phyloP scores from a whole-genome alignment of 1,140 invertebrate species.

The Archegozetes longisetosus region DNA sequence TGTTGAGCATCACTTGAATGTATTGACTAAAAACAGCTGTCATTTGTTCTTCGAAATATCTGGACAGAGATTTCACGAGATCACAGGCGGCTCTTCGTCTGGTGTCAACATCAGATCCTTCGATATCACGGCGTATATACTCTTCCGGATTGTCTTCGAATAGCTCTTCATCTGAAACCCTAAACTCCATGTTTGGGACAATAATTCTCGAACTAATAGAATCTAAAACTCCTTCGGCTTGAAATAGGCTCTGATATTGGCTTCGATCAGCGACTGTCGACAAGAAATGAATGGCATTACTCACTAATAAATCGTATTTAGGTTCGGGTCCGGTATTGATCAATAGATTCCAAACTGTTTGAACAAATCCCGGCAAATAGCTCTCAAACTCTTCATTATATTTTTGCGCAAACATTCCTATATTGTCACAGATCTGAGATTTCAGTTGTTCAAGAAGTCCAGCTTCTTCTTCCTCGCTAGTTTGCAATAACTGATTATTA shows the following conservation, averaged over 20 bases:
- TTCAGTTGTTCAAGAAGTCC: conserved; percentile 78
- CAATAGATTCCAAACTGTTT: conserved; percentile 76
- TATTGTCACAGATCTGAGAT: conserved; percentile 89
- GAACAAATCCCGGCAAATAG: conserved; percentile 76
- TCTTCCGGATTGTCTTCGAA: conserved; percentile 98
- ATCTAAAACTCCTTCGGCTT: conserved; percentile 63
- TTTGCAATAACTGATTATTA: conserved; percentile 44
- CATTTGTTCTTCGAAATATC: conserved; percentile 77
- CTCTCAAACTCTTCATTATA: conserved; percentile 91
- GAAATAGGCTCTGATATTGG: conserved; percentile 73
- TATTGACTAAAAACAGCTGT: conserved; percentile 83
- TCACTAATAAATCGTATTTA: conserved; percentile 86
- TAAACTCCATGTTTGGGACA: conserved; percentile 92
- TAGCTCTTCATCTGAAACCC: conserved; percentile 82
- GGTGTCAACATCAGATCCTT: conserved; percentile 96
- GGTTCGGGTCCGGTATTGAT: conserved; percentile 61
- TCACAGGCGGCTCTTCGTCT: conserved; percentile 85
- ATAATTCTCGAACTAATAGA: conserved; percentile 94
- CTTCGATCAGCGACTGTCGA: conserved; percentile 79
- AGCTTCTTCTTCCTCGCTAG: conserved; percentile 63
- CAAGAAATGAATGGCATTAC: conserved; percentile 86
- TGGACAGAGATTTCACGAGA: conserved; percentile 71
- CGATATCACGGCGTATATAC: conserved; percentile 89
- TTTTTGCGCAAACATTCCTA: conserved; percentile 84
- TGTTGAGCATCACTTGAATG: conserved; percentile 43